Evolutionary conservation across 2,888 invertebrate species (phyloP), one percentile per base, ranked within the genome.

Genomic region (Campoplex capitator): DNA sequence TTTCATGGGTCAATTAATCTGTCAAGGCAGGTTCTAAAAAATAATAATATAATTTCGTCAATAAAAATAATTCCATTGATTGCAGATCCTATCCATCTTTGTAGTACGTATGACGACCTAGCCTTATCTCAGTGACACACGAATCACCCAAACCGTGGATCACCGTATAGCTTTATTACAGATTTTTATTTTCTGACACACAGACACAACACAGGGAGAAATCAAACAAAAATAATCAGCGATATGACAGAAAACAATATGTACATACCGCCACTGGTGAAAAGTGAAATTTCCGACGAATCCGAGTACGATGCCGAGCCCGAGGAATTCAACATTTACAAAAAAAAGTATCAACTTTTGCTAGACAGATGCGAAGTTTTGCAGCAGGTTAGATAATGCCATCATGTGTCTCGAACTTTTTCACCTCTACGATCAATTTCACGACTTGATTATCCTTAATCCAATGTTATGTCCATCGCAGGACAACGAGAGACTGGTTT

Each of bases 281-380:
- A 86, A 35, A 84, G 71, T 73, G 89, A 88, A 77, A 95, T 96
- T 95, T 96, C 96, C 68, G 96, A 96, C 92, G 96, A 96, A 88
- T 96, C 96, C 13, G 96, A 96, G 90, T 96, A 95, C 89, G 96
- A 96, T 88, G 94, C 94, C 48, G 95, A 95, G 84, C 95, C 93
- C 48, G 95, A 95, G 89, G 96, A 97, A 92, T 96, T 96, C 90
- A 96, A 97, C 93, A 95, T 96, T 93, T 97, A 97, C 93, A 96
- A 96, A 92, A 96, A 96, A 93, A 97, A 97, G 95, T 97, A 97
- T 94, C 96, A 97, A 93, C 94, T 97, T 91, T 94, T 97, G 84
- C 94, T 97, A 88, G 97, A 97, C 93, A 96, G 97, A 95, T 97
- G 97, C 94, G 96, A 97, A 95, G 96, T 96, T 90, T 95, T 97